Conservation (phyloP, 2,113 vertebrate species). For the Heterotis niloticus region DNA sequence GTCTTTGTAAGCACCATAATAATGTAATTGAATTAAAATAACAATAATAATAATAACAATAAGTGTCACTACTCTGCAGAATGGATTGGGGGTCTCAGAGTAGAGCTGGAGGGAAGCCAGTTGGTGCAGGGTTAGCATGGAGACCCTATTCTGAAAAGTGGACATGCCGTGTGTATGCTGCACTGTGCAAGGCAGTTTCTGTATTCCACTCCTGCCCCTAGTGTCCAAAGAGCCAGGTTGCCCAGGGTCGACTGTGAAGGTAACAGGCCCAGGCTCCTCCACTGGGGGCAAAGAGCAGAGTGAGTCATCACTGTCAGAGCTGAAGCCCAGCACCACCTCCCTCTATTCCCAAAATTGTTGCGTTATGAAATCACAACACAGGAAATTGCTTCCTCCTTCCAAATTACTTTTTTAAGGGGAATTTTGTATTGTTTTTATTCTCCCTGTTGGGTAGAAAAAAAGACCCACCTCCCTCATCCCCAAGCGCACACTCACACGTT, state of each 20-base stretch:
- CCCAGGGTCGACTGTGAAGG: neutral
- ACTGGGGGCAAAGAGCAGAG: constrained; percentile 36
- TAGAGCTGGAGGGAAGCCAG: too few relatives aligned
- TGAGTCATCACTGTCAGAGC: constrained; percentile 32
- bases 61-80: too few relatives aligned
- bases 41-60: too few relatives aligned
- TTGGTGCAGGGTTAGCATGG: too few relatives aligned
- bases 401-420: constrained; percentile 24
- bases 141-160: too few relatives aligned
- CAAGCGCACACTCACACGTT: neutral
- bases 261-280: constrained; percentile 30
- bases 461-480: neutral
- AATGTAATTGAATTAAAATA: too few relatives aligned
- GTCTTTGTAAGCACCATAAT: too few relatives aligned
- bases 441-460: neutral
- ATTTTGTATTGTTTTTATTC: constrained; percentile 14
- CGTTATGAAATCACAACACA: constrained; percentile 37
- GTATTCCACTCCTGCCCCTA: constrained; percentile 22
- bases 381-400: constrained; percentile 35
- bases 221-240: neutral
- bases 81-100: too few relatives aligned
- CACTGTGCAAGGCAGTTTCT: neutral
- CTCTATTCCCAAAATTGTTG: constrained; percentile 35
- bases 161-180: too few relatives aligned
- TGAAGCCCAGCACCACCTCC: constrained; percentile 37